These are phyloP conservation scores for Notolepis coatsorum DNA, from an alignment of 2,797 vertebrate species.

Conservation along the genomic window DNA sequence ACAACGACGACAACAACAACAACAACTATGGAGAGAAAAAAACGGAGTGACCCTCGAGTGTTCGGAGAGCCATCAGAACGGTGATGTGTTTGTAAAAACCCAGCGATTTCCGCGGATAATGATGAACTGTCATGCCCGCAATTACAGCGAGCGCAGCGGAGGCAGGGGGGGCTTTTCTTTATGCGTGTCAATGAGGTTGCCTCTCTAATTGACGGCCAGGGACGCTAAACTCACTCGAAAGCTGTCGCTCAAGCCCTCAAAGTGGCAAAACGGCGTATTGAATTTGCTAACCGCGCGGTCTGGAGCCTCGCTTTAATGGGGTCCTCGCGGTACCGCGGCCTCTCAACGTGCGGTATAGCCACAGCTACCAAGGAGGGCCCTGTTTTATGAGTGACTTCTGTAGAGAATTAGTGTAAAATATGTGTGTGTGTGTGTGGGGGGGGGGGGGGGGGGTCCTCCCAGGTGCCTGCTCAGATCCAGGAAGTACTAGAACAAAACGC, in stretches of 20 bases:
- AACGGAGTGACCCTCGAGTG: slow-evolving; percentile 78
- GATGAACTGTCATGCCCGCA: slow-evolving; percentile 85
- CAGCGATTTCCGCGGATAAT: slow-evolving; percentile 85
- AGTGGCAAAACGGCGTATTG: slow-evolving; percentile 73
- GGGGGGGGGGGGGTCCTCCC: neutral
- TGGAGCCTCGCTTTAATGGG: no score
- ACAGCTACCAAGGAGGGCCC: no score
- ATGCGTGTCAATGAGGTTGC: slow-evolving; percentile 80
- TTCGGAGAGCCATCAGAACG: slow-evolving; percentile 80
- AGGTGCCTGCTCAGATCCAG: no score
- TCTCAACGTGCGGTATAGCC: no score
- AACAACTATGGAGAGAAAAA: slow-evolving; percentile 26
- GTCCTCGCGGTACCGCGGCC: no score
- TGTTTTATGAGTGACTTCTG: no score
- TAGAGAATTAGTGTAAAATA: no score
- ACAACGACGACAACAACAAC: no score
- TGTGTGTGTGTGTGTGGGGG: no score
- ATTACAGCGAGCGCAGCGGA: slow-evolving; percentile 82
- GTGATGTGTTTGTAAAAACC: slow-evolving; percentile 80
- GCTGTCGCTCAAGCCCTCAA: slow-evolving; percentile 75
- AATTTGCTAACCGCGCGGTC: no score
- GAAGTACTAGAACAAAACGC: no score
- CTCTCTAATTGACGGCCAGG: slow-evolving; percentile 83
- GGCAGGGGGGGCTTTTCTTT: slow-evolving; percentile 72
- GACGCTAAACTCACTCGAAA: slow-evolving; percentile 77